Base-by-base conservation (phyloP, 1,140 invertebrate genomes). In the Cydia fagiglandana region DNA sequence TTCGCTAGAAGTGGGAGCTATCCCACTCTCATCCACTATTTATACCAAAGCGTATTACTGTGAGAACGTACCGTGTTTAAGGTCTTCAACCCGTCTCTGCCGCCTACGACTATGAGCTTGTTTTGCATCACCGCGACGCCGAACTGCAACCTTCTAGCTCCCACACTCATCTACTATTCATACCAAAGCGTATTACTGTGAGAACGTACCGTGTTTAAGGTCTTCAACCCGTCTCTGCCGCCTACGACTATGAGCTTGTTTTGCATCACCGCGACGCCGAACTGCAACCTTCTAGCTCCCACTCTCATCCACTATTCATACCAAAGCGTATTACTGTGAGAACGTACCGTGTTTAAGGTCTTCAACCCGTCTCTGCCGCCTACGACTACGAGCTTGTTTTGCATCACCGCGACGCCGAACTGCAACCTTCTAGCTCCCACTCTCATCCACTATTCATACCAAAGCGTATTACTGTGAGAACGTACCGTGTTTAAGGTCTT, bases 221-320 rank as follows among this genome's bases (percentile, higher is more conserved):
- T 99, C 93, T 98, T 98, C 4, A 99, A 94, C 15, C 98, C 98
- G 93, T 99, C 98, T 75, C 98, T 94, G 9, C 98, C 98, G 24
- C 98, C 97, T 13, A n/a, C n/a, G n/a, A 97, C 97, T 28, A 94
- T 95, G 10, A 98, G 93, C 89, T 97, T 97, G 73, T 96, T 96
- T 78, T 97, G 96, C 83, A 98, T 95, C 7, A 98, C 95, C 56
- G 97, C 97, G 7, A 98, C 97, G 4, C 97, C 97, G 93, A 98
- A 98, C 90, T 99, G 98, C 30, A 98, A 91, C 28, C 97, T 92
- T 56, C 96, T 94, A 0, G 96, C 96, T 79, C 95, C 97, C 96
- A 98, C 97, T 79, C 96, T 95, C 86, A 96, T 95, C 98, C 98
- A 99, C 10, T 94, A 94, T 99, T 96, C 17, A 96, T 95, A 28